Evolutionary conservation across 2,113 vertebrate genomes (phyloP), one percentile per base, ranked within the genome.

Genomic region (Bufo gargarizans): DNA sequence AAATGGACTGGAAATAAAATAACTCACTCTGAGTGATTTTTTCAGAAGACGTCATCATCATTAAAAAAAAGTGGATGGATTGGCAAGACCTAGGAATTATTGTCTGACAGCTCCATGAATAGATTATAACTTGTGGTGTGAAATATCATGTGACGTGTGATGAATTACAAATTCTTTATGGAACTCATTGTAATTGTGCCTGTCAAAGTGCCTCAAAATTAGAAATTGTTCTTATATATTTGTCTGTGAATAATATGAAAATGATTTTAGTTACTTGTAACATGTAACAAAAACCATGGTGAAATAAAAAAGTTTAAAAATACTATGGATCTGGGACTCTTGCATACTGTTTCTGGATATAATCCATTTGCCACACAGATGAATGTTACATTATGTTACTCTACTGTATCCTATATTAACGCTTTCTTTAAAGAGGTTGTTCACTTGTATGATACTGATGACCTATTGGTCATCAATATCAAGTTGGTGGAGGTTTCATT

Each of bases 271-370:
- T 81, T 67, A 69, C 6, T 69, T 84, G 63, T 83, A 83, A 83
- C 63, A 69, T 69, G 20, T 67, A 69, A 50, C 43, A 19, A 71
- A 71, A 84, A 71, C 12, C 8, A 84, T 76, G 72, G n/a, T 84
- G 71, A 69, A 84, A 84, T 65, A 84, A 71, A 84, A 33, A 69
- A 53, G 20, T 50, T 84, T 17, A 84, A 83, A 84, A 69, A n/a
- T 55, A 69, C n/a, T 84, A 22, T 55, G 69, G 65, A 69, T 84
- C 63, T 55, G 47, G 69, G 82, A 84, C 43, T 84, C 63, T 47
- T 71, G 69, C 58, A 67, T 67, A 14, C 19, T 19, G 13, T 49
- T 47, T 59, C 78, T 58, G 55, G 6, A 77, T 53, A 6, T 20
- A 50, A n/a, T 77, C 9, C 10, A 3, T 77, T 77, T 53, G 76